A percentile compares a stretch with the other conserved stretches of the same genome.
These are phyloP conservation scores for Morpho helenor DNA, from an alignment of 2,888 invertebrate genomes.

Conservation along the genomic window DNA sequence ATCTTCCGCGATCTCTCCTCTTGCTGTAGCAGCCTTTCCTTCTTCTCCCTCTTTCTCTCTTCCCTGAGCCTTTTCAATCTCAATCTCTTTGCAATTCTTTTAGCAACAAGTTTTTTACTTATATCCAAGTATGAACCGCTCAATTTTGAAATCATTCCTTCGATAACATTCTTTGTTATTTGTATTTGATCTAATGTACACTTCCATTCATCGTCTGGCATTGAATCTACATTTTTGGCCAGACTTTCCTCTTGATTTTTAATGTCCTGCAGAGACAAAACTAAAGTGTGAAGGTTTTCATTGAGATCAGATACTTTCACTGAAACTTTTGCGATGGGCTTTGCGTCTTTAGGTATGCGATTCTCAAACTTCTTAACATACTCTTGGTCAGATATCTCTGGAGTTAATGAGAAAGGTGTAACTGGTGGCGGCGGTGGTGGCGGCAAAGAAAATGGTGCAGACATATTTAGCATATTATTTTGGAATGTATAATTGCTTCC, in stretches of 20 bases:
- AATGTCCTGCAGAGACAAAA: constrained; percentile 39
- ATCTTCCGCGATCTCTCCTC: constrained; percentile 79
- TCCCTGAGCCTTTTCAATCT: constrained; percentile 61
- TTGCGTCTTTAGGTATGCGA: constrained; percentile 17
- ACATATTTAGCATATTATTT: constrained; percentile 28
- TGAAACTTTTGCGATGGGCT: not conserved
- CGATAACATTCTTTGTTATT: constrained; percentile 64
- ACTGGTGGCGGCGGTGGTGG: constrained; percentile 39
- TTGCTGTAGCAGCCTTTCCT: constrained; percentile 53
- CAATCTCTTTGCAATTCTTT: constrained; percentile 66
- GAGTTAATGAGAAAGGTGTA: constrained; percentile 24
- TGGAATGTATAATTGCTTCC: constrained; percentile 64
- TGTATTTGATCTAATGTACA: constrained; percentile 69
- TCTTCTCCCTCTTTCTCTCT: constrained; percentile 53
- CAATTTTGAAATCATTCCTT: constrained; percentile 53
- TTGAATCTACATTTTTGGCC: constrained; percentile 52
- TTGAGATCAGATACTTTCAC: constrained; percentile 42
- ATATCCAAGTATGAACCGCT: constrained; percentile 56
- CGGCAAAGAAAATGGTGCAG: constrained; percentile 40
- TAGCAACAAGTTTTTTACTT: constrained; percentile 61
- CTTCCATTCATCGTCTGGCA: constrained; percentile 78
- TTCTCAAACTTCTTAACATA: constrained; percentile 46
- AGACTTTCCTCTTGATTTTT: constrained; percentile 58
- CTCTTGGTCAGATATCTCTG: constrained; percentile 41
- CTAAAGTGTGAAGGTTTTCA: constrained; percentile 38